Evolutionary conservation across 2,113 vertebrate genomes (phyloP).

Genomic region (Calonectris borealis): DNA sequence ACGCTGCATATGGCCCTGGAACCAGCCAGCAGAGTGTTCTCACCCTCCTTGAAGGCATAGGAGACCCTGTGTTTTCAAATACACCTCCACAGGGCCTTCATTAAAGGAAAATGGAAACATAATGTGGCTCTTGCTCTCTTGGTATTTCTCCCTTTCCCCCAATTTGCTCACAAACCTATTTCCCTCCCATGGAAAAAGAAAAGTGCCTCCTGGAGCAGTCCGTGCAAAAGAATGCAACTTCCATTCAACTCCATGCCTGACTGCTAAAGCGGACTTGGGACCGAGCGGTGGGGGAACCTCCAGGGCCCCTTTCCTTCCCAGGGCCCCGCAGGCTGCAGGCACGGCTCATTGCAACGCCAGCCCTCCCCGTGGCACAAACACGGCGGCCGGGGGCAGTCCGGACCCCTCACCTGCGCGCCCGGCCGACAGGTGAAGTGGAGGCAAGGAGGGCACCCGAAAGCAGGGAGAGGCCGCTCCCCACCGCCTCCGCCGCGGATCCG

Average conservation of each 20-base stretch:
- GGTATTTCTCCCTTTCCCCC: constrained; percentile 71
- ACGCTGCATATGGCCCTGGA: constrained; percentile 80
- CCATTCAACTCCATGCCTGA: constrained; percentile 63
- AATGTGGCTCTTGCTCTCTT: constrained; percentile 62
- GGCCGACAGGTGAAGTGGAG: constrained; percentile 4
- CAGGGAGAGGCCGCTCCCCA: not conserved
- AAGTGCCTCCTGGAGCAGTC: constrained; percentile 55
- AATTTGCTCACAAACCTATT: constrained; percentile 64
- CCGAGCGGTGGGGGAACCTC: not conserved
- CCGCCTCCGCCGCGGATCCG: not conserved
- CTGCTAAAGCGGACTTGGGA: constrained; percentile 50
- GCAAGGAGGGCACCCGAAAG: not conserved
- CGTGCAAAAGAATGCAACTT: constrained; percentile 65
- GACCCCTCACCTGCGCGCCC: not conserved
- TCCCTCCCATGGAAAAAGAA: constrained; percentile 64
- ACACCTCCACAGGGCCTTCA: constrained; percentile 82
- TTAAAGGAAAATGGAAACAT: constrained; percentile 83
- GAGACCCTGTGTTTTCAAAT: constrained; percentile 85
- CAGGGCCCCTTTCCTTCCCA: not conserved
- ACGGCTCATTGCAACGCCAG: not conserved
- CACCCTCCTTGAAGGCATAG: constrained; percentile 83
- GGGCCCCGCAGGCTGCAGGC: not conserved
- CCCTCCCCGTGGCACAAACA: not conserved
- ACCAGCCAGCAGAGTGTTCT: constrained; percentile 79
- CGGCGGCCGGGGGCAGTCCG: not conserved